Conservation (phyloP, 2,113 vertebrate species). For the Centropus unirufus region DNA sequence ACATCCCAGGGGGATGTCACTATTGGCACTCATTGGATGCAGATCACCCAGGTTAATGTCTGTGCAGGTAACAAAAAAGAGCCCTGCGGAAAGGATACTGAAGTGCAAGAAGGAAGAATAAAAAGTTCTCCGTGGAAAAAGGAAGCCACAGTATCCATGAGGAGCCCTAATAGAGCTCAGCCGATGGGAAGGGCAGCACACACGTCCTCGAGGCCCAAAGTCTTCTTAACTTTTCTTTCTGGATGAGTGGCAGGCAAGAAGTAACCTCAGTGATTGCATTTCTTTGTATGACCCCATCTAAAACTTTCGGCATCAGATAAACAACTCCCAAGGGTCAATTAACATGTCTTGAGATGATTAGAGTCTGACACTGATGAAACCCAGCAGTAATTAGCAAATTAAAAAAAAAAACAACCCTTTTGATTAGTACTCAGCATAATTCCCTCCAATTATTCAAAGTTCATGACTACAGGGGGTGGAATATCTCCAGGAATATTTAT, state of each 20-base stretch:
- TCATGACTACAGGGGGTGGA: slow-evolving; percentile 86
- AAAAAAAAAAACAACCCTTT: slow-evolving; percentile 77
- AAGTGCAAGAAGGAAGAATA: background rate
- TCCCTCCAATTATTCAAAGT: slow-evolving; percentile 88
- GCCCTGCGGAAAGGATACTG: background rate
- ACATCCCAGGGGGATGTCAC: background rate
- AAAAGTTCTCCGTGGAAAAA: background rate
- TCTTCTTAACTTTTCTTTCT: slow-evolving; percentile 10
- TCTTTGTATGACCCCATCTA: slow-evolving; percentile 66
- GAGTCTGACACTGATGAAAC: slow-evolving; percentile 85
- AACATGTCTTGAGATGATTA: slow-evolving; percentile 86
- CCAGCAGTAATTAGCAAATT: slow-evolving; percentile 85
- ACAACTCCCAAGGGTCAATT: slow-evolving; percentile 83
- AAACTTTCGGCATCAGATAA: slow-evolving; percentile 67
- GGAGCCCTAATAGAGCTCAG: background rate
- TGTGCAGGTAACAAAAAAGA: background rate
- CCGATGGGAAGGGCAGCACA: background rate
- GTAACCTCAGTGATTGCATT: slow-evolving; percentile 54
- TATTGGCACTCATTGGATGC: background rate
- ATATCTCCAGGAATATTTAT: slow-evolving; percentile 85
- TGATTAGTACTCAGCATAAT: slow-evolving; percentile 89
- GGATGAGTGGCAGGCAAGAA: slow-evolving; percentile 18
- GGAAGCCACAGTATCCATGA: accelerated
- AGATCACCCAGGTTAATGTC: background rate
- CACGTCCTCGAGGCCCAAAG: background rate